These are phyloP conservation scores for Orthosia gothica DNA, from an alignment of 2,888 invertebrate species.

Conservation along the genomic window DNA sequence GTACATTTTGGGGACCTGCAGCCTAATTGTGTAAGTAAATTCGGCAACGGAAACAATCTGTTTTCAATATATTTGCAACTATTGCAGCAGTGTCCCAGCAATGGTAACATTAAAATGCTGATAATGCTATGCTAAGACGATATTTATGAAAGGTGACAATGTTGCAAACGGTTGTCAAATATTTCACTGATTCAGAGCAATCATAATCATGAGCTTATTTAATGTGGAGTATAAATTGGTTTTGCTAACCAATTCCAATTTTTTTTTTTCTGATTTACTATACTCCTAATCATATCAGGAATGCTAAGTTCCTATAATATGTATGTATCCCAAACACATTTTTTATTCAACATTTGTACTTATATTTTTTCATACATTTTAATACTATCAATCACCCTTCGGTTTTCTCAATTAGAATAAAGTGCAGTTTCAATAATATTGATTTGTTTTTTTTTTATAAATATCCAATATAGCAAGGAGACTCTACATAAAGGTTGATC, in stretches of 20 bases:
- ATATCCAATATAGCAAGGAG: constrained; percentile 10
- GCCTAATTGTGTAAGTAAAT: too few species aligned
- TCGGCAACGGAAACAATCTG: too few species aligned
- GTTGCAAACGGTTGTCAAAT: background rate
- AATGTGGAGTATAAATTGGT: background rate
- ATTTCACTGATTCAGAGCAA: background rate
- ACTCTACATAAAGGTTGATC: background rate
- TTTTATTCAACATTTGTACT: constrained; percentile 52
- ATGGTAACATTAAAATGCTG: too few species aligned
- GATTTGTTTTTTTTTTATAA: constrained; percentile 6
- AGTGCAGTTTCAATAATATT: constrained; percentile 12
- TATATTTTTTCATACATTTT: constrained; percentile 33
- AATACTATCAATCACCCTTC: constrained; percentile 21
- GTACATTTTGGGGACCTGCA: background rate
- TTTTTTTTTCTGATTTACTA: too few species aligned
- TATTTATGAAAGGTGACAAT: background rate
- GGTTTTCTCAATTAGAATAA: constrained; percentile 13
- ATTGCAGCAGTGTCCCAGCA: too few species aligned
- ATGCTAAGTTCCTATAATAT: background rate
- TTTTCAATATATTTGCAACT: background rate
- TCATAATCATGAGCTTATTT: background rate
- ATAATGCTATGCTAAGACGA: background rate
- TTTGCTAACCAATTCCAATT: background rate
- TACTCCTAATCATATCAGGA: too few species aligned
- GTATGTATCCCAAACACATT: constrained; percentile 42